Conservation (phyloP, 2,888 invertebrate genomes). For the Pachydiplax longipennis region DNA sequence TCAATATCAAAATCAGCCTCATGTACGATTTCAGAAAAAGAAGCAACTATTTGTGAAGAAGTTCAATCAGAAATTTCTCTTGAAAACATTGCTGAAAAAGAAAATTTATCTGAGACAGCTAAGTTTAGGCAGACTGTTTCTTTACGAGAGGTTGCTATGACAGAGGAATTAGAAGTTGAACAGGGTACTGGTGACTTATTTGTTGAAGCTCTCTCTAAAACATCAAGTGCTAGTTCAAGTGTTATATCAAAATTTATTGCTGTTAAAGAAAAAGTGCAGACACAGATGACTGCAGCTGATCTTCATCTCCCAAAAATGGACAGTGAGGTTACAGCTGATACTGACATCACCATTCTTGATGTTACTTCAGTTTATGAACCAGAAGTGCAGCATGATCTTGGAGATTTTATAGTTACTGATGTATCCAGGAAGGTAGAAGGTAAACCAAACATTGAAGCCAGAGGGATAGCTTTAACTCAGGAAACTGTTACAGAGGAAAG, state of each 20-base stretch:
- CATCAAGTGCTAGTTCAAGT: conserved; percentile 2
- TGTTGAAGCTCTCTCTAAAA: not conserved
- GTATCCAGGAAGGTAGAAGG: conserved; percentile 26
- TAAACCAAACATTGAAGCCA: not conserved
- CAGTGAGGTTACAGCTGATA: conserved; percentile 42
- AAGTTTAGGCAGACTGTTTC: conserved; percentile 13
- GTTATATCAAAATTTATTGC: conserved; percentile 45
- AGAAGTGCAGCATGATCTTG: not conserved
- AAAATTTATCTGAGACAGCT: not conserved
- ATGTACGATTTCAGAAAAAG: not conserved
- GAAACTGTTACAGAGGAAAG: conserved; percentile 34
- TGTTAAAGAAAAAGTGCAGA: conserved; percentile 46
- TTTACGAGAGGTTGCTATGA: conserved; percentile 44
- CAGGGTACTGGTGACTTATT: conserved; percentile 10
- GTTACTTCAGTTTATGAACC: conserved; percentile 5
- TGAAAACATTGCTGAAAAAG: not conserved
- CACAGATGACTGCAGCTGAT: conserved; percentile 44
- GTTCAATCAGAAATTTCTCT: not conserved
- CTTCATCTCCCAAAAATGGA: not conserved
- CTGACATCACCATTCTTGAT: not conserved
- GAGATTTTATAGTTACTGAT: not conserved
- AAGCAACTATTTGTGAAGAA: not conserved
- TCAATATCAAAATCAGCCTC: not conserved
- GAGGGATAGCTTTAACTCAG: not conserved
- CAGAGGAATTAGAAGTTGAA: conserved; percentile 45